A percentile compares a stretch with the other conserved stretches of the same genome.
These are phyloP conservation scores for Polymixis lichenea DNA, from an alignment of 2,888 invertebrate species.

Conservation along the genomic window DNA sequence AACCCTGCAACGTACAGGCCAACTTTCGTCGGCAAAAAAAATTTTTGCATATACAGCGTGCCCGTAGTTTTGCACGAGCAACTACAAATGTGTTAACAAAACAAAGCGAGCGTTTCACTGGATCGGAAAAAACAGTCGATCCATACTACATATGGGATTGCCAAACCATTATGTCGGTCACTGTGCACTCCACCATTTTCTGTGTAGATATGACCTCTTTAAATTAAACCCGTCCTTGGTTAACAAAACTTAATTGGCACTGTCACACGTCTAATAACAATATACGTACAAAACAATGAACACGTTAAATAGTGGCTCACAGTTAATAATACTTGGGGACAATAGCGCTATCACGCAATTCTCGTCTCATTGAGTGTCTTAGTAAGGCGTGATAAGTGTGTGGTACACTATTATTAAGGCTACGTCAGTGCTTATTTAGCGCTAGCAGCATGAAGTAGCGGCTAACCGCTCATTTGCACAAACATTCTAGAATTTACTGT, in stretches of 20 bases:
- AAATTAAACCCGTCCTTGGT: slow-evolving; percentile 9
- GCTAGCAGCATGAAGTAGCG: not conserved
- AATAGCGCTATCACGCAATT: slow-evolving; percentile 43
- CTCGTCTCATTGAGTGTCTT: slow-evolving; percentile 21
- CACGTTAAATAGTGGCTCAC: slow-evolving; percentile 25
- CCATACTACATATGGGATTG: not conserved
- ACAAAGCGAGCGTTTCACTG: not conserved
- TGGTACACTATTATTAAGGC: slow-evolving; percentile 16
- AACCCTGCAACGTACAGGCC: too few relatives aligned
- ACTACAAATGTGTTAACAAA: not conserved
- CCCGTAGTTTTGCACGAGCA: not conserved
- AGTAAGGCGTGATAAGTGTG: slow-evolving; percentile 6
- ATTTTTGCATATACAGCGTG: not conserved
- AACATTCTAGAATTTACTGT: slow-evolving; percentile 18
- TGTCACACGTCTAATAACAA: slow-evolving; percentile 23
- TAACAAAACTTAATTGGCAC: slow-evolving; percentile 24
- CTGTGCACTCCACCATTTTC: not conserved
- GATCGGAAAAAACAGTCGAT: not conserved
- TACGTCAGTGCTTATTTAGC: slow-evolving; percentile 7
- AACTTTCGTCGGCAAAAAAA: not conserved
- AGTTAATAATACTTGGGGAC: slow-evolving; percentile 28
- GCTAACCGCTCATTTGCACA: slow-evolving; percentile 18
- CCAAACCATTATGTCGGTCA: slow-evolving; percentile 1
- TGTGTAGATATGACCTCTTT: slow-evolving; percentile 32
- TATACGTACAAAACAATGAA: slow-evolving; percentile 45